A percentile compares a stretch with the other conserved stretches of the same genome.
Conservation (phyloP, 1,140 invertebrate genomes). For the Platyura marginata region DNA sequence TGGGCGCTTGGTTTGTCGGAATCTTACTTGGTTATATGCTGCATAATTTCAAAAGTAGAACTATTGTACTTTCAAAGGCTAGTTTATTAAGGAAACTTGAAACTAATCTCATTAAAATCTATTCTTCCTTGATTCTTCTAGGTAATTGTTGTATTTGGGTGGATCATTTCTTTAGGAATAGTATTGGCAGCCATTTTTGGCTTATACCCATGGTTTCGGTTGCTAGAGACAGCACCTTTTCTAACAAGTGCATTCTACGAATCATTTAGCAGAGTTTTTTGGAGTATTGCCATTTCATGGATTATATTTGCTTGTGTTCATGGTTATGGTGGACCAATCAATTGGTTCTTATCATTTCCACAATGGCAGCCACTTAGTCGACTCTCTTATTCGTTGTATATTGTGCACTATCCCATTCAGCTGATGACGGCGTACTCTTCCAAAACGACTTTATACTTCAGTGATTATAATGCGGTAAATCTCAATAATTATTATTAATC, state of each 20-base stretch:
- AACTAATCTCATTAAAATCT: too few species aligned
- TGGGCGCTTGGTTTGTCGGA: neutral
- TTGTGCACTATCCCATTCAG: too few species aligned
- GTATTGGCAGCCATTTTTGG: slow-evolving; percentile 14
- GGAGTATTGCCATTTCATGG: slow-evolving; percentile 41
- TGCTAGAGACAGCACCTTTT: slow-evolving; percentile 10
- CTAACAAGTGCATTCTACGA: slow-evolving; percentile 37
- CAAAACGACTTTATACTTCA: too few species aligned
- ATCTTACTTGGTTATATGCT: slow-evolving; percentile 14
- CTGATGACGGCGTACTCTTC: too few species aligned
- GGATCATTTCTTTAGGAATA: slow-evolving; percentile 11
- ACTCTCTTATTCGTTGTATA: slow-evolving; percentile 30
- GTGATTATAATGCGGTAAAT: too few species aligned
- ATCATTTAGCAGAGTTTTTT: slow-evolving; percentile 35
- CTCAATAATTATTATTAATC: too few species aligned
- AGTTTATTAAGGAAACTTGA: neutral
- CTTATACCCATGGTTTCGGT: slow-evolving; percentile 12
- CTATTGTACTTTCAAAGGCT: slow-evolving; percentile 2
- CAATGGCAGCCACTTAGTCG: slow-evolving; percentile 29
- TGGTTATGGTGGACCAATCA: slow-evolving; percentile 37
- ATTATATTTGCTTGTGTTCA: slow-evolving; percentile 44
- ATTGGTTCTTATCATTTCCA: slow-evolving; percentile 26
- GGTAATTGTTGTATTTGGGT: slow-evolving; percentile 3
- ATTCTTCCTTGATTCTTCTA: slow-evolving; percentile 2
- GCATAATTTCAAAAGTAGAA: slow-evolving; percentile 7